A percentile compares a stretch with the other conserved stretches of the same genome.
Conservation (phyloP, 2,797 vertebrate species). For the Cyclopterus lumpus region DNA sequence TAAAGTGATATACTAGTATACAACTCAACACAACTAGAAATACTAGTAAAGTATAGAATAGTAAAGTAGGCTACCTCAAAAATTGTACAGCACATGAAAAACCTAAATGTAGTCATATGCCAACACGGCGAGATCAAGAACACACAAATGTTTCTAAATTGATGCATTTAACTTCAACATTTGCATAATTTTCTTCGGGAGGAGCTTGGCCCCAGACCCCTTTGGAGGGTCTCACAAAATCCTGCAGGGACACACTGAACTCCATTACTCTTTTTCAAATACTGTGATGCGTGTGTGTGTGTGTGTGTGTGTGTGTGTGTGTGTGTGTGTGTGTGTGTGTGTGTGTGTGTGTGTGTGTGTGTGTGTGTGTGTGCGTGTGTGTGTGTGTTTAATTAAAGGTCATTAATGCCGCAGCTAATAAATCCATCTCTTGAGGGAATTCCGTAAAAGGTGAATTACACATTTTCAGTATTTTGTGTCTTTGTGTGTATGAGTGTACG, state of each 20-base stretch:
- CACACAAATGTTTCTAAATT: not conserved
- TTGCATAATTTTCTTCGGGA: not conserved
- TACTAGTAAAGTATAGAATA: too few species aligned
- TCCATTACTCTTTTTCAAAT: slow-evolving; percentile 8
- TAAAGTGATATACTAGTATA: too few species aligned
- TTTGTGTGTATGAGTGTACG: not conserved
- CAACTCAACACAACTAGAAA: not conserved
- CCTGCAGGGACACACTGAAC: not conserved
- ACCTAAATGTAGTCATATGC: not conserved
- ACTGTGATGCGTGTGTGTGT: not conserved
- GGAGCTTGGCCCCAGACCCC: not conserved
- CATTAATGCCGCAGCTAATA: slow-evolving; percentile 56
- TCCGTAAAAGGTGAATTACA: slow-evolving; percentile 22
- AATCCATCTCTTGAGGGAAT: slow-evolving; percentile 46
- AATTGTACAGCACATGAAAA: not conserved
- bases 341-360: slow-evolving; percentile 5
- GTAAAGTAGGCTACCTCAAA: not conserved
- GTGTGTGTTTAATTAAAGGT: slow-evolving; percentile 45
- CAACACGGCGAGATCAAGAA: not conserved
- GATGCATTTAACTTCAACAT: not conserved
- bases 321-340: slow-evolving; percentile 21
- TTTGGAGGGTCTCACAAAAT: not conserved
- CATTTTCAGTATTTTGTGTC: slow-evolving; percentile 15
- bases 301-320: slow-evolving; percentile 23
- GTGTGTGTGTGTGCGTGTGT: slow-evolving; percentile 19